Evolutionary conservation across 2,888 invertebrate genomes (phyloP).

Genomic region (Chesias legatella): DNA sequence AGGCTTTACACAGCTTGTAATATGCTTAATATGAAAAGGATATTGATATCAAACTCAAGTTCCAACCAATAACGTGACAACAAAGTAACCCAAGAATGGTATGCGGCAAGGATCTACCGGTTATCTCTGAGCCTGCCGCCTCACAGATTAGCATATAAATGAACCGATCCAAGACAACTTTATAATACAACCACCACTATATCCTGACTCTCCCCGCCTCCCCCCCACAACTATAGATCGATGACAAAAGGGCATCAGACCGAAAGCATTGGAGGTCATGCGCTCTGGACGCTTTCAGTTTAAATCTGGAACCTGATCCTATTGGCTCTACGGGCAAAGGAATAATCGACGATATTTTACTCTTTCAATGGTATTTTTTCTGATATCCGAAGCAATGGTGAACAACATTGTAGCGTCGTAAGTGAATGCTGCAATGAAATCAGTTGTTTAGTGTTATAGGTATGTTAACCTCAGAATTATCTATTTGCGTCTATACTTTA

Average conservation of each 20-base stretch:
- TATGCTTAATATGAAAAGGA: conserved; percentile 6
- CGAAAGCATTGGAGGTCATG: conserved; percentile 40
- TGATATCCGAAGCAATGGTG: conserved; percentile 59
- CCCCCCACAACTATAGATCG: conserved; percentile 20
- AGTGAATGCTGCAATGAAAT: conserved; percentile 59
- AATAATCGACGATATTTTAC: conserved; percentile 59
- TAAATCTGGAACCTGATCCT: conserved; percentile 34
- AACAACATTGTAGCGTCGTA: conserved; percentile 60
- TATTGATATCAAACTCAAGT: conserved; percentile 17
- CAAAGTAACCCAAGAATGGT: conserved; percentile 32
- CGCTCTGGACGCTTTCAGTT: conserved; percentile 45
- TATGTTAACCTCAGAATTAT: conserved; percentile 39
- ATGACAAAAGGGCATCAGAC: conserved; percentile 21
- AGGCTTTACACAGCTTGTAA: too few species aligned
- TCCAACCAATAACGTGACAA: conserved; percentile 21
- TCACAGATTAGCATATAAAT: conserved; percentile 76
- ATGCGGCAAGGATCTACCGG: conserved; percentile 48
- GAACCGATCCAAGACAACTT: conserved; percentile 72
- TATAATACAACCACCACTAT: conserved; percentile 55
- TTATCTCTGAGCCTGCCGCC: conserved; percentile 49
- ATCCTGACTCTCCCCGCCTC: conserved; percentile 38
- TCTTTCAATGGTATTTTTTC: conserved; percentile 45
- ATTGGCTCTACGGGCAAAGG: conserved; percentile 27
- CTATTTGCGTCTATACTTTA: conserved; percentile 32
- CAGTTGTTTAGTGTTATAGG: conserved; percentile 60